Conservation (phyloP, 2,113 vertebrate species). For the Synchiropus splendidus region DNA sequence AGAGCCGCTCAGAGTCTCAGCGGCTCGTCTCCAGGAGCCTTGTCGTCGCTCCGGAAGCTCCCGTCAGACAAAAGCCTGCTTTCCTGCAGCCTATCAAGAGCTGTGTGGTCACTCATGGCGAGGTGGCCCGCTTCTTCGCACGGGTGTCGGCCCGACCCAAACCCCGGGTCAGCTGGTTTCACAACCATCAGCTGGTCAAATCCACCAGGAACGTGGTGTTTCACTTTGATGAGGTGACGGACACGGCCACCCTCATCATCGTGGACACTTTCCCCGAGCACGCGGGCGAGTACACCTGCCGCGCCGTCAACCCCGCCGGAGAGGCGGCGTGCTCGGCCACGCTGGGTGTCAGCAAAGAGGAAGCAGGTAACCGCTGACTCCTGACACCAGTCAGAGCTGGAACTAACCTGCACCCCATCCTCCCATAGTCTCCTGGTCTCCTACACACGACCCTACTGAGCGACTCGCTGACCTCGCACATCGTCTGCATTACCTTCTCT, state of each 20-base stretch:
- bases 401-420: neutral
- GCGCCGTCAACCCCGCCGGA: constrained; percentile 78
- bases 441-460: too few relatives aligned
- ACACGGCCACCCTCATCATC: constrained; percentile 82
- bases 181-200: constrained; percentile 72
- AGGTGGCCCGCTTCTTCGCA: constrained; percentile 84
- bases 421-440: neutral
- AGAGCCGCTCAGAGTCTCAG: constrained; percentile 67
- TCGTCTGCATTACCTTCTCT: too few relatives aligned
- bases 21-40: constrained; percentile 67
- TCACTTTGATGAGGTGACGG: constrained; percentile 82
- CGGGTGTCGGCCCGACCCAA: constrained; percentile 75
- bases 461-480: too few relatives aligned
- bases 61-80: constrained; percentile 76
- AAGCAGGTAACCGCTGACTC: constrained; percentile 57
- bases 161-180: constrained; percentile 85
- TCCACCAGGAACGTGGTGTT: constrained; percentile 83
- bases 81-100: constrained; percentile 84
- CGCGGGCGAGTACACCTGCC: constrained; percentile 82
- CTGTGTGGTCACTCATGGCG: constrained; percentile 76
- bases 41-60: constrained; percentile 68
- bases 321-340: constrained; percentile 60
- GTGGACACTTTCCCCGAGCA: constrained; percentile 87
- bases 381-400: constrained; percentile 10
- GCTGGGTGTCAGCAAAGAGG: constrained; percentile 69